Percentiles rank a stretch among this genome's conserved stretches.
These are phyloP conservation scores for Chymomyza fuscimana DNA, from an alignment of 2,888 invertebrate genomes.

Conservation along the genomic window DNA sequence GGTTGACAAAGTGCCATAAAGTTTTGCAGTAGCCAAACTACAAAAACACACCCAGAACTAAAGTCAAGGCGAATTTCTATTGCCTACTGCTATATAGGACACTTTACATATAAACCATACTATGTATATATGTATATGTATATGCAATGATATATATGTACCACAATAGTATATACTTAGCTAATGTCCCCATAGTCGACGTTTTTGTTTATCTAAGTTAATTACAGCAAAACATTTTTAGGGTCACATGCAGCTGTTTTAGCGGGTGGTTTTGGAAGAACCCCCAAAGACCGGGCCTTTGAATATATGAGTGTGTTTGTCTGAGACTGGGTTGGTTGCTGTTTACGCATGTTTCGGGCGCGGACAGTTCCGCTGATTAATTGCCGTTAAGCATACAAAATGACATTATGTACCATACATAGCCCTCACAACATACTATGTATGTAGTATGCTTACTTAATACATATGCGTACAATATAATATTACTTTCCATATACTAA, in stretches of 20 bases:
- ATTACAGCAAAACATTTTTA: slow-evolving; percentile 72
- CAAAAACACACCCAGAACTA: slow-evolving; percentile 35
- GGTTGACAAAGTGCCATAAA: not conserved
- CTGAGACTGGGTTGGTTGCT: slow-evolving; percentile 22
- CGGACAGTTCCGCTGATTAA: slow-evolving; percentile 75
- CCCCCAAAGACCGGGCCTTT: not conserved
- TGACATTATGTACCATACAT: slow-evolving; percentile 54
- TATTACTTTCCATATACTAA: not conserved
- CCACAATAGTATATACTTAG: slow-evolving; percentile 15
- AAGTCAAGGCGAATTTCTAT: slow-evolving; percentile 15
- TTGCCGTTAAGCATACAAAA: slow-evolving; percentile 66
- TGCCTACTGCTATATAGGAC: slow-evolving; percentile 14
- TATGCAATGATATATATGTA: not conserved
- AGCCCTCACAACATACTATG: slow-evolving; percentile 26
- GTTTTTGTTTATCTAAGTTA: slow-evolving; percentile 71
- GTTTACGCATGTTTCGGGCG: slow-evolving; percentile 71
- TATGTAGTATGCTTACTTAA: slow-evolving; percentile 15
- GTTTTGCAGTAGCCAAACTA: slow-evolving; percentile 17
- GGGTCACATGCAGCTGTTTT: slow-evolving; percentile 40
- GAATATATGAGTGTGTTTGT: slow-evolving; percentile 9
- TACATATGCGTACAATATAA: slow-evolving; percentile 27
- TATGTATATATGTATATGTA: not conserved
- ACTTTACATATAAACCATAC: slow-evolving; percentile 10
- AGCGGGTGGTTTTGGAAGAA: not conserved
- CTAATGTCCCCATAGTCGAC: slow-evolving; percentile 52